phyloP scores from a whole-genome alignment of 1,140 invertebrate genomes.

The Andricus grossulariae region DNA sequence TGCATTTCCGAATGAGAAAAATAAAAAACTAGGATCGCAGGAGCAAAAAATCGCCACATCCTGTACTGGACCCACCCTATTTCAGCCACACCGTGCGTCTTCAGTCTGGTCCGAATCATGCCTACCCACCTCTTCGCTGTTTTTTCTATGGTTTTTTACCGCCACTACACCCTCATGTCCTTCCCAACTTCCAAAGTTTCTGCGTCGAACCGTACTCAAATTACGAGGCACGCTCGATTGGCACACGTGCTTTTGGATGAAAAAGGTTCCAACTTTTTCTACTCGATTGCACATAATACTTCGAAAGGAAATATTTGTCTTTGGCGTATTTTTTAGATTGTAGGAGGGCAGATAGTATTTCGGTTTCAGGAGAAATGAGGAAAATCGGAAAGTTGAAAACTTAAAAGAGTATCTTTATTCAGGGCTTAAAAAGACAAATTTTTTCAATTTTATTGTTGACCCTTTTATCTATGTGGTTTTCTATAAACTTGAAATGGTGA shows the following conservation, averaged over 20 bases:
- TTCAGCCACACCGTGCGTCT: slow-evolving; percentile 37
- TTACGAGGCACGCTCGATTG: slow-evolving; percentile 10
- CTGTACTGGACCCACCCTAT: slow-evolving; percentile 42
- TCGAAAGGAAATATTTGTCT: slow-evolving; percentile 14
- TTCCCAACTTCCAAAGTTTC: background rate
- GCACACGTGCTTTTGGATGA: slow-evolving; percentile 4
- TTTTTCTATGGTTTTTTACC: slow-evolving; percentile 43
- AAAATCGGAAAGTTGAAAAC: background rate
- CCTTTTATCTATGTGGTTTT: no score
- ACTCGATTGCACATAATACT: slow-evolving; percentile 20
- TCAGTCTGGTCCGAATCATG: slow-evolving; percentile 46
- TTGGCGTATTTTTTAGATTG: background rate
- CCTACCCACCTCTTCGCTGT: slow-evolving; percentile 45
- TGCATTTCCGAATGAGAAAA: slow-evolving; percentile 60
- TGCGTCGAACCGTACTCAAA: slow-evolving; percentile 20
- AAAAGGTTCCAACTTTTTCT: slow-evolving; percentile 17
- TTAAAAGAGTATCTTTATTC: background rate
- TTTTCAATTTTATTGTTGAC: no score
- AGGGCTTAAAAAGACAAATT: no score
- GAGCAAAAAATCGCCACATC: slow-evolving; percentile 50
- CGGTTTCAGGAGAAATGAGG: background rate
- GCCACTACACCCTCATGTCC: slow-evolving; percentile 22
- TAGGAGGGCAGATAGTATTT: background rate
- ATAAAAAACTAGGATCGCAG: slow-evolving; percentile 44
- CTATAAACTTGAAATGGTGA: no score